Evolutionary conservation across 2,888 invertebrate genomes (phyloP), one percentile per base, ranked within the genome.

Genomic region (Watsonalla cultraria): DNA sequence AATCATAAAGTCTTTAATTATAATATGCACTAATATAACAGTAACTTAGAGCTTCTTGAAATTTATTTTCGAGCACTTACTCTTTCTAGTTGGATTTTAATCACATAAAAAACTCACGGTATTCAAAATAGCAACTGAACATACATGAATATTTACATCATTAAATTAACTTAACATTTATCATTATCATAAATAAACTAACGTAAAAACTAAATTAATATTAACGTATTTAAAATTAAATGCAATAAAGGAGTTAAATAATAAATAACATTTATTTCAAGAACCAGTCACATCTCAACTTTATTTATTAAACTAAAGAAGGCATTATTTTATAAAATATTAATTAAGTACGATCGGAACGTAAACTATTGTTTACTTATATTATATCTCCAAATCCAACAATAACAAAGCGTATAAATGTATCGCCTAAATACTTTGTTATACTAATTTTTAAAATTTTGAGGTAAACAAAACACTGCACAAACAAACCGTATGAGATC

Each of bases 401-500:
- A 80, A 78, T 68, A 79, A 72, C 61, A 76, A 65, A 75, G 68
- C 65, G 66, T 70, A 72, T 74, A 62, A 64, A 64, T 62, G 69
- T 66, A 66, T 74, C 73, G 71, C 63, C 68, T 70, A 79, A 73
- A 74, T 75, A 78, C 75, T 68, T 75, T 75, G 70, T 74, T 72
- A 75, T 64, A 72, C 69, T 74, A 57, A 66, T 78, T 75, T 77
- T 85, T 88, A 90, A 90, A 90, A 89, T 90, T 90, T 90, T 75
- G 88, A 84, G 83, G 86, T 86, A 84, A 90, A 89, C 85, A 90
- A 87, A 90, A 90, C 90, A 89, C 90, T 90, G 86, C 90, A 90
- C 90, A 90, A 90, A 90, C 89, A 88, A 90, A 86, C 84, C 84
- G 68, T 89, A 90, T 90, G 90, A 90, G 90, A 90, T 90, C 90